Percentiles rank a stretch among this genome's conserved stretches.
These are phyloP conservation scores for Odontocerum albicorne DNA, from an alignment of 2,888 invertebrate genomes.

Conservation along the genomic window DNA sequence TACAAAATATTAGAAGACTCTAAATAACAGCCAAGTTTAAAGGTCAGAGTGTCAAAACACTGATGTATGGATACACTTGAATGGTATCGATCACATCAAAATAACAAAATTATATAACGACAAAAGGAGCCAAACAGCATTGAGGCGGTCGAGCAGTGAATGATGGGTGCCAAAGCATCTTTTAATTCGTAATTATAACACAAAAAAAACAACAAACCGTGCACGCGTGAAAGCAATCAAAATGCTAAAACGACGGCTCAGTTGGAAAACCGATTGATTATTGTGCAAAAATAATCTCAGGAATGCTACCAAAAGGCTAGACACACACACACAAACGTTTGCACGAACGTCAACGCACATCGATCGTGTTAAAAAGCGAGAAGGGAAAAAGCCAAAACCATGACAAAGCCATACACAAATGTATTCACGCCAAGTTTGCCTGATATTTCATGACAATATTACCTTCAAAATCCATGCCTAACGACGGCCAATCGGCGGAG, in stretches of 20 bases:
- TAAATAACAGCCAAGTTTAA: too few species aligned
- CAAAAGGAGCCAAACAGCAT: too few species aligned
- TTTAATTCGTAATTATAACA: not conserved
- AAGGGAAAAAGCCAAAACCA: conserved; percentile 2
- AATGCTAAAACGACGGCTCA: not conserved
- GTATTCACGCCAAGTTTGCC: conserved; percentile 11
- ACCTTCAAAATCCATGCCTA: conserved; percentile 30
- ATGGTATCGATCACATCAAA: conserved; percentile 7
- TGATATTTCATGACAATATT: conserved; percentile 10
- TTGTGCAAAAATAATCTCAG: not conserved
- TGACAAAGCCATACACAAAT: conserved; percentile 27
- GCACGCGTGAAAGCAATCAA: conserved; percentile 19
- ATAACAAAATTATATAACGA: not conserved
- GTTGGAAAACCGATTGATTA: conserved; percentile 9
- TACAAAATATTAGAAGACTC: too few species aligned
- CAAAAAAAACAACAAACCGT: conserved; percentile 14
- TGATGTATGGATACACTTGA: too few species aligned
- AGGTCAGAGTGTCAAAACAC: too few species aligned
- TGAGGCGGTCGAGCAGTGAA: not conserved
- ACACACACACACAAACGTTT: conserved; percentile 5
- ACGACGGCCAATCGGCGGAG: conserved; percentile 33
- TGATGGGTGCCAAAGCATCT: conserved; percentile 5
- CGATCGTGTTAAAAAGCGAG: conserved; percentile 11
- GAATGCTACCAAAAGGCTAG: conserved; percentile 1
- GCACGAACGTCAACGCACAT: conserved; percentile 12